Evolutionary conservation across 2,113 vertebrate genomes (phyloP), one percentile per base, ranked within the genome.

Genomic region (Cololabis saira): DNA sequence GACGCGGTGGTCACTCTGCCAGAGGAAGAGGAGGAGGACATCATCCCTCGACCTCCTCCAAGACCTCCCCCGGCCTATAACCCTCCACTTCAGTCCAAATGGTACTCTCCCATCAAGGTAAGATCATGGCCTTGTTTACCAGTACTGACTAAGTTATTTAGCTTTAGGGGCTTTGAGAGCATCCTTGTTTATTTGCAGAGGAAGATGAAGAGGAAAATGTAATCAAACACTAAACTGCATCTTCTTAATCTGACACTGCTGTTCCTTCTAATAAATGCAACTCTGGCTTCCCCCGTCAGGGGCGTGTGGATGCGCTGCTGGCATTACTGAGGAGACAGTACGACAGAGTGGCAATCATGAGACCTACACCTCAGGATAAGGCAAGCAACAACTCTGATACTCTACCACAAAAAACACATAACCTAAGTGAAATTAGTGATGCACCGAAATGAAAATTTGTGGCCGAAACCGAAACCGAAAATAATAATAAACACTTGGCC

Each of bases 101-200:
- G 98, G 98, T 99, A 98, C 78, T 95, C 96, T 0, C 98, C 98
- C 5, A 97, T 99, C 73, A 98, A 97, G 95, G 98, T 99, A 89
- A 81, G 72, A 53, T 11, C 17, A 30, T 0, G 1, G 40, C 22
- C 48, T 24, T 21, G 24, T 24, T 57, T 16, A 33, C 27, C 17
- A 5, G 19, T 19, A 48, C 5, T 4, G 58, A 50, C 22, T 17
- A 13, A 13, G 54, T 16, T 1, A 30, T 18, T 24, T 43, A n/a
- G 10, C 4, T 22, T 43, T 8, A 1, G 18, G 24, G 5, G 43
- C 5, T 48, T 22, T 22, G 8, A 5, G 9, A 9, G 50, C 5
- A 27, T 16, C 15, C 15, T 33, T n/a, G 27, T 30, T 3, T 16
- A 51, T 24, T 24, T 16, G 14, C 1, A 30, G n/a, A 33, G 16